phyloP scores from a whole-genome alignment of 2,797 vertebrate species.

The Petrocephalus schoutedeni region DNA sequence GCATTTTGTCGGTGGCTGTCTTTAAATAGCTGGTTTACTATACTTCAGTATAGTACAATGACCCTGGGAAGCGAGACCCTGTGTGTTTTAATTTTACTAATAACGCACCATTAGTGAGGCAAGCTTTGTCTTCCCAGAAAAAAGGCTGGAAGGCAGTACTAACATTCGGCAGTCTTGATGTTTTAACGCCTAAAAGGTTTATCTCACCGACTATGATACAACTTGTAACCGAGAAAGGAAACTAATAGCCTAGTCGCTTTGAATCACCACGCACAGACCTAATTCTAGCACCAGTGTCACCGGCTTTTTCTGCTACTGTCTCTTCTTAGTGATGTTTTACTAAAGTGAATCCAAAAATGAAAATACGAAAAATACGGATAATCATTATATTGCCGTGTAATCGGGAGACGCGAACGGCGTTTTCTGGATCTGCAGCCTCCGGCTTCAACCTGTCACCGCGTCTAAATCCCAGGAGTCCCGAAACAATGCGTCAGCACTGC shows the following conservation, averaged over 20 bases:
- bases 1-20: slow-evolving; percentile 13
- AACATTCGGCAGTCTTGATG: neutral
- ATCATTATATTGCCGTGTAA: neutral
- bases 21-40: neutral
- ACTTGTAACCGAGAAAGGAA: neutral
- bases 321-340: neutral
- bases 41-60: neutral
- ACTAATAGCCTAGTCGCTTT: neutral
- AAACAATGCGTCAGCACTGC: slow-evolving; percentile 37
- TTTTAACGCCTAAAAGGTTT: neutral
- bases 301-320: neutral
- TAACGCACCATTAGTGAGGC: neutral
- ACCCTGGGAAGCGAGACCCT: neutral
- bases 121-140: neutral
- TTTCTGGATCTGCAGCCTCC: neutral
- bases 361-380: neutral
- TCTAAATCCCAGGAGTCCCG: neutral
- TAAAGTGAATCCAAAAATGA: neutral
- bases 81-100: neutral
- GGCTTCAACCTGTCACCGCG: neutral
- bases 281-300: neutral
- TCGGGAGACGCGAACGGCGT: neutral
- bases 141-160: neutral
- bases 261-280: neutral
- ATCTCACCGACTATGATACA: neutral